Conservation (phyloP, 2,888 invertebrate genomes). For the Macrophya alboannulata region DNA sequence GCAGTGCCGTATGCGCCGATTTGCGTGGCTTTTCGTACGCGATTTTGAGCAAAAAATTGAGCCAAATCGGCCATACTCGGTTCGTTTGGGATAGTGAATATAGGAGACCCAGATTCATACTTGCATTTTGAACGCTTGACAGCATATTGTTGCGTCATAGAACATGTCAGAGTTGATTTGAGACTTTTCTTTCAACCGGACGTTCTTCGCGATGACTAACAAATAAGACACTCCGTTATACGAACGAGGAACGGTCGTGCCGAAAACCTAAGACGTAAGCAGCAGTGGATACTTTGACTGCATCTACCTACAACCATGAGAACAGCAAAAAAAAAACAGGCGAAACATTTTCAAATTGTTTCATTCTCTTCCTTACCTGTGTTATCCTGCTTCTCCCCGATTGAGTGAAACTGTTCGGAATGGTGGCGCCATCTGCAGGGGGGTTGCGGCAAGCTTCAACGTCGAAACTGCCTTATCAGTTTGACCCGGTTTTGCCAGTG, state of each 20-base stretch:
- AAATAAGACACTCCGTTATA: neutral
- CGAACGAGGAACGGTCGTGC: neutral
- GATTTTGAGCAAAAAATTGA: neutral
- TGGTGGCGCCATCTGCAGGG: slow-evolving; percentile 20
- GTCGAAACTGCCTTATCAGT: slow-evolving; percentile 23
- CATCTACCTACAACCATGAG: neutral
- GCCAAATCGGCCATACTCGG: neutral
- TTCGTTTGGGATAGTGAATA: neutral
- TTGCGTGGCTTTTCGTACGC: neutral
- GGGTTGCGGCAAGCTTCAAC: slow-evolving; percentile 10
- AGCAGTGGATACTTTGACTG: neutral
- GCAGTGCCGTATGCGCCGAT: neutral
- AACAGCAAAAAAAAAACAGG: neutral
- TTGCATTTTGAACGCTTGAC: neutral
- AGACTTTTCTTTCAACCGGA: neutral
- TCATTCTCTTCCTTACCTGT: neutral
- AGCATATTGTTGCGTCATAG: neutral
- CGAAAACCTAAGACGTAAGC: neutral
- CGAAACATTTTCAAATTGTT: neutral
- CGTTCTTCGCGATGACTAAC: neutral
- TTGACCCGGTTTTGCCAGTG: neutral
- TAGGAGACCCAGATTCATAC: neutral
- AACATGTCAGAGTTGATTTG: neutral
- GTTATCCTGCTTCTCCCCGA: neutral
- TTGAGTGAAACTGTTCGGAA: neutral